These are phyloP conservation scores for Drepana falcataria DNA, from an alignment of 2,888 invertebrate genomes.

Conservation along the genomic window DNA sequence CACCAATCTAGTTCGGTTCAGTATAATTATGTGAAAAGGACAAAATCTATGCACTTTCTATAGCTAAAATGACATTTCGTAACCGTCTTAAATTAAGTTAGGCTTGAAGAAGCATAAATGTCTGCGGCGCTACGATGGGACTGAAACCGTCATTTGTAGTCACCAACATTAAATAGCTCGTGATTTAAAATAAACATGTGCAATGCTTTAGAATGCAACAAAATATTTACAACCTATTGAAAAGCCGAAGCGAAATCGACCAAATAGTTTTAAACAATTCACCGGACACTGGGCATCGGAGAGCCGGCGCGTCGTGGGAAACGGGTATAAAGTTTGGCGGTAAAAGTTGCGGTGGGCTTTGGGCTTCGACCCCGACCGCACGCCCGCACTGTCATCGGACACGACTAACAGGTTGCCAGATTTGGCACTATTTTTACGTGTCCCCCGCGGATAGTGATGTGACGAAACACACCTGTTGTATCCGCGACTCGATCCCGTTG, in stretches of 20 bases:
- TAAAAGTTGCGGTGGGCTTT: conserved; percentile 40
- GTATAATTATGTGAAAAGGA: neutral
- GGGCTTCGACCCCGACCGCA: conserved; percentile 22
- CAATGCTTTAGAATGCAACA: neutral
- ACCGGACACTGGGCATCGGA: conserved; percentile 12
- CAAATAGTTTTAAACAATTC: conserved; percentile 39
- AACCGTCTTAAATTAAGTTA: no score
- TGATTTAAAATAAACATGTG: neutral
- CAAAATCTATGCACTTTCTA: neutral
- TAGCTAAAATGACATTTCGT: neutral
- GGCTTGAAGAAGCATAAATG: no score
- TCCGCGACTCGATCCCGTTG: conserved; percentile 4
- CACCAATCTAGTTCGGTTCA: neutral
- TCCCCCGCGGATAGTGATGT: conserved; percentile 59
- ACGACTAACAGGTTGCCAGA: conserved; percentile 71
- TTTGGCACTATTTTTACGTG: conserved; percentile 74
- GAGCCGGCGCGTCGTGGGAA: conserved; percentile 4
- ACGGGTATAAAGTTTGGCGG: conserved; percentile 37
- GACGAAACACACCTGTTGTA: conserved; percentile 67
- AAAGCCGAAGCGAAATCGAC: conserved; percentile 17
- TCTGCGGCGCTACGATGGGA: no score
- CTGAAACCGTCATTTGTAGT: no score
- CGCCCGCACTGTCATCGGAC: conserved; percentile 32
- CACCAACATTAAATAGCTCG: no score
- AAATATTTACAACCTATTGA: conserved; percentile 1